Conservation (phyloP, 2,113 vertebrate species). For the Pelmatolapia mariae region DNA sequence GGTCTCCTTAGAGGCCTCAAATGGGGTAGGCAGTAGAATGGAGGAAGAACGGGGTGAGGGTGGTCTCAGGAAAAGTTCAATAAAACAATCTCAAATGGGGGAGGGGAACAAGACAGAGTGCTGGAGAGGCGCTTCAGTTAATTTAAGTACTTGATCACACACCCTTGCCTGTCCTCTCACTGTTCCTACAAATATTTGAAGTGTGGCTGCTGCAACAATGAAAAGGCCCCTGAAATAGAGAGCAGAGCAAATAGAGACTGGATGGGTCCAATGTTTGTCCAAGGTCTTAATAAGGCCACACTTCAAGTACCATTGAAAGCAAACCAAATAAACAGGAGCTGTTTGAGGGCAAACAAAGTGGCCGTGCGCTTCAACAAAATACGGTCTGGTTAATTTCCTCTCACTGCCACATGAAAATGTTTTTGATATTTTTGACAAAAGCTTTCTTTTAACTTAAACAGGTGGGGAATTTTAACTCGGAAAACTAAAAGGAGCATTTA, state of each 20-base stretch:
- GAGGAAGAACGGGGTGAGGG: neutral
- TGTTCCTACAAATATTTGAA: conserved; percentile 70
- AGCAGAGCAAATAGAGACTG: conserved; percentile 65
- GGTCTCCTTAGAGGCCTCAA: conserved; percentile 27
- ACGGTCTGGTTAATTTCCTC: conserved; percentile 13
- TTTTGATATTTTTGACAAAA: neutral
- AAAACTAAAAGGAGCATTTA: neutral
- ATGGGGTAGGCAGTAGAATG: neutral
- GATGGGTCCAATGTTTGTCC: conserved; percentile 60
- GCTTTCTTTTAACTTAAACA: neutral
- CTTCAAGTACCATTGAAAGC: conserved; percentile 54
- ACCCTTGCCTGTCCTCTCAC: conserved; percentile 51
- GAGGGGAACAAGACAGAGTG: conserved; percentile 24
- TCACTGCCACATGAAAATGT: neutral
- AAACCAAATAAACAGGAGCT: conserved; percentile 52
- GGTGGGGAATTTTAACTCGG: neutral
- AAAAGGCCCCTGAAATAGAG: conserved; percentile 49
- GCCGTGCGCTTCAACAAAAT: neutral
- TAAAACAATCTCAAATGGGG: conserved; percentile 50
- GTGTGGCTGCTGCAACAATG: conserved; percentile 69
- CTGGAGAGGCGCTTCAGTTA: conserved; percentile 58
- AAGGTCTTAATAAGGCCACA: conserved; percentile 67
- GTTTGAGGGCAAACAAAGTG: conserved; percentile 1
- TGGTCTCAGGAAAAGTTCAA: conserved; percentile 53
- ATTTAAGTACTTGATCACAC: conserved; percentile 69